These are phyloP conservation scores for Melanostoma mellinum DNA, from an alignment of 2,888 invertebrate species.

Conservation along the genomic window DNA sequence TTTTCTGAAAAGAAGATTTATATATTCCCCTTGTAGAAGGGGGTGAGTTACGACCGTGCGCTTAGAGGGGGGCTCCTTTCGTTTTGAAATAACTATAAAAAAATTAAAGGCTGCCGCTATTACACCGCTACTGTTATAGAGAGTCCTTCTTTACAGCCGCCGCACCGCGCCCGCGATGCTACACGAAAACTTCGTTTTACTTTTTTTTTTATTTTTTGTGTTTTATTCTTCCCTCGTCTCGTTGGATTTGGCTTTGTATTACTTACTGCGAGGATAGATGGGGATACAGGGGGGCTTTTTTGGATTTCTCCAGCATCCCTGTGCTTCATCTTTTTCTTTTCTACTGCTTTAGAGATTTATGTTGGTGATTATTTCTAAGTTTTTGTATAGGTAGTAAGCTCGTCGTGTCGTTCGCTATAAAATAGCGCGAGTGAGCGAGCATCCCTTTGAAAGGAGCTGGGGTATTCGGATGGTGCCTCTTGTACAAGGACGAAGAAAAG, in stretches of 20 bases:
- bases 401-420: constrained; percentile 65
- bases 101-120: constrained; percentile 72
- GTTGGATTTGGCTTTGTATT: constrained; percentile 71
- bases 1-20: constrained; percentile 81
- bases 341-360: constrained; percentile 79
- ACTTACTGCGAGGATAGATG: constrained; percentile 45
- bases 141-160: constrained; percentile 57
- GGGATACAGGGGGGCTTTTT: neutral
- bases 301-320: constrained; percentile 42
- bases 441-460: constrained; percentile 57
- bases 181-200: constrained; percentile 17
- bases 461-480: constrained; percentile 7
- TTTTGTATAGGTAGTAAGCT: constrained; percentile 75
- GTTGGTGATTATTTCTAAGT: constrained; percentile 81
- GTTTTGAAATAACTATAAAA: constrained; percentile 73
- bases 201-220: constrained; percentile 25
- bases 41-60: constrained; percentile 70
- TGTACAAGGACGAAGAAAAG: constrained; percentile 65
- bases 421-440: constrained; percentile 72
- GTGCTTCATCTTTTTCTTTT: constrained; percentile 68
- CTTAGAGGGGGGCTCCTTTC: constrained; percentile 57
- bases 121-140: constrained; percentile 54
- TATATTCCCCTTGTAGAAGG: constrained; percentile 75
- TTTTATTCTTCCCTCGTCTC: constrained; percentile 46
- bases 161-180: constrained; percentile 37